Evolutionary conservation across 1,140 invertebrate species (phyloP).

Genomic region (Bacillus rossius): DNA sequence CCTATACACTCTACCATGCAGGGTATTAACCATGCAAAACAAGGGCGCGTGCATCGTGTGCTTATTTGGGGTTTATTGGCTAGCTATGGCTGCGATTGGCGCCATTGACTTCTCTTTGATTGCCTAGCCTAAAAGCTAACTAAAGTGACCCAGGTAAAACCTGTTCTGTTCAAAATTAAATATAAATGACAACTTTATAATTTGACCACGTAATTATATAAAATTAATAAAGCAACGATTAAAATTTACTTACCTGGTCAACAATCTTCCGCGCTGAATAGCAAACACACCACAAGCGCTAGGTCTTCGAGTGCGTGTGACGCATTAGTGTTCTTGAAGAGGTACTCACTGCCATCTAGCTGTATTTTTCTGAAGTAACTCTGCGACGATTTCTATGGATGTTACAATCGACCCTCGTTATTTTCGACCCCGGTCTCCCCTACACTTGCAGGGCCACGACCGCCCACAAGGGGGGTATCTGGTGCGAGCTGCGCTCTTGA

Average conservation of each 20-base stretch:
- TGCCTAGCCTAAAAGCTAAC: no score
- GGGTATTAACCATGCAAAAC: no score
- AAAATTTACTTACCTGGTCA: not conserved
- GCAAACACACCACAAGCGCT: not conserved
- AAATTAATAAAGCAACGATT: not conserved
- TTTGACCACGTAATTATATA: not conserved
- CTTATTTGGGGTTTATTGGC: no score
- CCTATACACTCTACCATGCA: no score
- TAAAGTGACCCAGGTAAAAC: not conserved
- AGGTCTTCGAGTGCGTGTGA: not conserved
- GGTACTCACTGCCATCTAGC: not conserved
- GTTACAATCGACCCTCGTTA: slow-evolving; percentile 2
- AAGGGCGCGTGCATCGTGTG: no score
- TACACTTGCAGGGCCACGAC: no score
- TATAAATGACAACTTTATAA: not conserved
- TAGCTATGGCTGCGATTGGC: no score
- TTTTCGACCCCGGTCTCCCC: not conserved
- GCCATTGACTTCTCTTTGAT: no score
- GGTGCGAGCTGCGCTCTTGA: no score
- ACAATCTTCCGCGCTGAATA: not conserved
- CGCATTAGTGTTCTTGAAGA: not conserved
- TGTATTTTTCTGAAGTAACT: not conserved
- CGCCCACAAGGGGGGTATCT: no score
- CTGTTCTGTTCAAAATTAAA: not conserved
- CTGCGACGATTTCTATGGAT: not conserved